A percentile compares a stretch with the other conserved stretches of the same genome.
phyloP scores from a whole-genome alignment of 2,797 vertebrate genomes.

The Arctocebus calabarensis region DNA sequence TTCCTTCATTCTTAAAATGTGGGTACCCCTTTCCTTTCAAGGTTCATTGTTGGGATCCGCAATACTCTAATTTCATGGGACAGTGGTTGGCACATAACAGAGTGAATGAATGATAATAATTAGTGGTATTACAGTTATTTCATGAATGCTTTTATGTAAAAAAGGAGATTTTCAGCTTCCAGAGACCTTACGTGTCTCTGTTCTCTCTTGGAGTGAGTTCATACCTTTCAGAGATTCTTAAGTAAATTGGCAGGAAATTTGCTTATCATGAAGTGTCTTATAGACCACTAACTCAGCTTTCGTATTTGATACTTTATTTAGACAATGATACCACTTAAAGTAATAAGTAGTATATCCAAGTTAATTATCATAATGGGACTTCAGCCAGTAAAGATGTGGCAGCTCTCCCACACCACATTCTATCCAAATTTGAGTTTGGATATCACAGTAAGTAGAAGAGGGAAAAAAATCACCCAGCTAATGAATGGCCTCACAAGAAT shows the following conservation, averaged over 20 bases:
- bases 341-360: conserved; percentile 17
- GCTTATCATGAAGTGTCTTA: not conserved
- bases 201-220: not conserved
- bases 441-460: not conserved
- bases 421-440: conserved; percentile 44
- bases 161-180: not conserved
- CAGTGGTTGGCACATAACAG: not conserved
- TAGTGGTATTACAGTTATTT: not conserved
- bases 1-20: not conserved
- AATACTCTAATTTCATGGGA: not conserved
- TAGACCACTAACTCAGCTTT: not conserved
- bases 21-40: not conserved
- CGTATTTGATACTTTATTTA: conserved; percentile 50
- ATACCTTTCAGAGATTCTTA: not conserved
- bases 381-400: not conserved
- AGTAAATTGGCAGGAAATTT: not conserved
- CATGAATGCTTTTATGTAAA: not conserved
- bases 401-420: not conserved
- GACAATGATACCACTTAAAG: not conserved
- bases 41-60: not conserved
- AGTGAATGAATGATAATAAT: conserved; percentile 23
- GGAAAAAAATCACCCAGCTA: conserved; percentile 32
- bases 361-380: conserved; percentile 10
- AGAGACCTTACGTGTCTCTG: not conserved
- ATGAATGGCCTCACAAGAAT: not conserved